These are phyloP conservation scores for Melinaea marsaeus DNA, from an alignment of 2,888 invertebrate species.

Conservation along the genomic window DNA sequence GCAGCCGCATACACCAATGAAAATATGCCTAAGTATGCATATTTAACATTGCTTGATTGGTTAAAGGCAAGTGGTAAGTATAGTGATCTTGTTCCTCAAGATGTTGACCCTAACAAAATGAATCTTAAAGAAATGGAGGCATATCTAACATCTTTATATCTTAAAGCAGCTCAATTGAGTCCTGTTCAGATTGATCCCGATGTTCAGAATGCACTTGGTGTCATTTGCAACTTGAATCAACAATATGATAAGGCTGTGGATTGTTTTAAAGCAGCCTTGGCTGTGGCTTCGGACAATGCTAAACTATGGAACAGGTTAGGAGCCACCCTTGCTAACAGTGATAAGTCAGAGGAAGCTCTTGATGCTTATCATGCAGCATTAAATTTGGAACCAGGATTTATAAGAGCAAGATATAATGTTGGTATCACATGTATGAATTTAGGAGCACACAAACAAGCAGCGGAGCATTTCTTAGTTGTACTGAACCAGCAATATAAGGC, in stretches of 20 bases:
- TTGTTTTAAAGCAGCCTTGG: conserved; percentile 94
- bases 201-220: conserved; percentile 95
- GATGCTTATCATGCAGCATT: conserved; percentile 96
- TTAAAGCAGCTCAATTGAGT: conserved; percentile 87
- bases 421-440: conserved; percentile 98
- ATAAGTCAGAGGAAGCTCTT: conserved; percentile 96
- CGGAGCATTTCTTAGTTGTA: conserved; percentile 95
- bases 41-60: conserved; percentile 88
- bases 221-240: conserved; percentile 94
- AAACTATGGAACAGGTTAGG: conserved; percentile 98
- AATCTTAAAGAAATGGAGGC: conserved; percentile 71
- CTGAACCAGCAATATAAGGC: conserved; percentile 91
- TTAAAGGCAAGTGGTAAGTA: conserved; percentile 89
- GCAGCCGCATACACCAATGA: conserved; percentile 98
- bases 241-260: conserved; percentile 98
- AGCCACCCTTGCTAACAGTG: conserved; percentile 97
- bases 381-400: conserved; percentile 95
- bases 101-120: conserved; percentile 62
- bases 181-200: conserved; percentile 89
- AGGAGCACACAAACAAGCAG: conserved; percentile 95
- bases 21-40: conserved; percentile 93
- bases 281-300: conserved; percentile 88
- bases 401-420: conserved; percentile 97
- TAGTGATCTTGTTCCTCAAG: conserved; percentile 80
- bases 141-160: conserved; percentile 85